These are phyloP conservation scores for Lithophane ornitopus DNA, from an alignment of 2,888 invertebrate species.

Conservation along the genomic window DNA sequence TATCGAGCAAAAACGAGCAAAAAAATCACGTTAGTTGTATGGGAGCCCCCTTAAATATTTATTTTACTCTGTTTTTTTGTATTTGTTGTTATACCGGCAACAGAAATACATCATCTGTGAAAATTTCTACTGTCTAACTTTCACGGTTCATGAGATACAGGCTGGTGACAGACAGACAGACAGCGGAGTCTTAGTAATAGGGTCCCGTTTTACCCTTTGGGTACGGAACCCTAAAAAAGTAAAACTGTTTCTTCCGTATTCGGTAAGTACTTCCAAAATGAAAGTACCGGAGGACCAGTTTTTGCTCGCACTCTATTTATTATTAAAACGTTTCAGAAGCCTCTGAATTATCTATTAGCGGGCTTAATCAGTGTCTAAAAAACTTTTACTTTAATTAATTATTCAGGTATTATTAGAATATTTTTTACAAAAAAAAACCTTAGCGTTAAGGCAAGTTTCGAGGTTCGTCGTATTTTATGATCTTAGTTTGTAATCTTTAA, in stretches of 20 bases:
- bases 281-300: slow-evolving; percentile 29
- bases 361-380: slow-evolving; percentile 47
- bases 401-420: slow-evolving; percentile 10
- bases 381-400: slow-evolving; percentile 30
- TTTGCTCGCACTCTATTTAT: slow-evolving; percentile 48
- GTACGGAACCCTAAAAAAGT: slow-evolving; percentile 11
- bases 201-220: too few species aligned
- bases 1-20: too few species aligned
- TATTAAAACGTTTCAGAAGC: slow-evolving; percentile 53
- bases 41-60: too few species aligned
- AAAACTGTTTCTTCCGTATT: slow-evolving; percentile 28
- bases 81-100: too few species aligned
- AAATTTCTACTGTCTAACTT: too few species aligned
- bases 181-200: too few species aligned
- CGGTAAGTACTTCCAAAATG: not conserved
- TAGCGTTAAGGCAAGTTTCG: not conserved
- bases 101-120: too few species aligned
- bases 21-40: too few species aligned
- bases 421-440: not conserved
- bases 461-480: not conserved
- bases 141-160: too few species aligned
- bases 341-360: slow-evolving; percentile 59
- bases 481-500: not conserved
- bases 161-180: too few species aligned
- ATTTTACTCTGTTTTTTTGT: too few species aligned